Evolutionary conservation across 2,797 vertebrate species (phyloP).

Genomic region (Cynopterus sphinx): DNA sequence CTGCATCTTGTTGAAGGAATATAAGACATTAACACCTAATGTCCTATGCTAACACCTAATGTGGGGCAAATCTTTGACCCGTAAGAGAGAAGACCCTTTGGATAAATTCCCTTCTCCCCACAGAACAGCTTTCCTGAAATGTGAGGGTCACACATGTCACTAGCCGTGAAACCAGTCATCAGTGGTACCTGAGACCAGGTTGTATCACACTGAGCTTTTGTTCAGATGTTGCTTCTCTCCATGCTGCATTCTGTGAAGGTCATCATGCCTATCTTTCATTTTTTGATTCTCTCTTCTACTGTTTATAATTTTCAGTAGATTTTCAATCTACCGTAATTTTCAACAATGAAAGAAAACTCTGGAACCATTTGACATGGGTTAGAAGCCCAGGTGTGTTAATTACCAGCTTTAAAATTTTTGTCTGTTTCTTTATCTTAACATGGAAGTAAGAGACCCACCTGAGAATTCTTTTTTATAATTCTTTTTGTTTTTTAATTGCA

Average conservation of each 20-base stretch:
- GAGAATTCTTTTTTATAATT: background rate
- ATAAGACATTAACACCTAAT: background rate
- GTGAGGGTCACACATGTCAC: background rate
- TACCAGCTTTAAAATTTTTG: background rate
- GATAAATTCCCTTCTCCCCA: background rate
- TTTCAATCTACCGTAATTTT: background rate
- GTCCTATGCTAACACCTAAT: too few relatives aligned
- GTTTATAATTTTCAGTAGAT: background rate
- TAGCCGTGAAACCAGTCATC: background rate
- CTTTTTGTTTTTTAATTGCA: too few relatives aligned
- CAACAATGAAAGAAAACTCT: background rate
- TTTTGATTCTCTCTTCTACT: background rate
- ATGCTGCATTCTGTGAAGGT: too few relatives aligned
- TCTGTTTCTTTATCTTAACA: background rate
- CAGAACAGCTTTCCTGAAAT: background rate
- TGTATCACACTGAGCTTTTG: background rate
- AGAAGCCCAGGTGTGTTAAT: background rate
- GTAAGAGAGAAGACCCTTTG: background rate
- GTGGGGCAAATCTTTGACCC: background rate
- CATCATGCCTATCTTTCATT: background rate
- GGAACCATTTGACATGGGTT: background rate
- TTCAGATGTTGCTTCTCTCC: background rate
- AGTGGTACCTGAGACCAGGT: background rate
- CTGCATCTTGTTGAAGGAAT: background rate
- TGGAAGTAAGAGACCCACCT: background rate